Base-by-base conservation (phyloP, 2,113 vertebrate species). In the Porphyrio hochstetteri region DNA sequence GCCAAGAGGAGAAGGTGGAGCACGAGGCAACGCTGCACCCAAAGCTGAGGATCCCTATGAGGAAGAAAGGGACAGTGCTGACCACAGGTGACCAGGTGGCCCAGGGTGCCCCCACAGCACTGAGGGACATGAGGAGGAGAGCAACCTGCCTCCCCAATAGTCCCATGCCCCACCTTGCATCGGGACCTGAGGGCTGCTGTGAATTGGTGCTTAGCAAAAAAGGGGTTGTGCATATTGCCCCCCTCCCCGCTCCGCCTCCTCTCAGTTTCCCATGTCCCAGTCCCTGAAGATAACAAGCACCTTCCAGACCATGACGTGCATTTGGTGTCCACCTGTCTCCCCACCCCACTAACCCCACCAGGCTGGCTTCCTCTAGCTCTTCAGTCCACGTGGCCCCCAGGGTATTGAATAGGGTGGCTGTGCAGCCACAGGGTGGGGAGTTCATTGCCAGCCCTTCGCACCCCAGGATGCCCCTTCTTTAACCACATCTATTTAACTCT, bases 1-100 rank as follows among this genome's bases (percentile, higher is more conserved):
- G 36, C 21, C 16, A 2, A n/a, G 10, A 55, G 21, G 25, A 74
- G 24, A 75, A 93, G 13, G 81, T 94, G 17, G 95, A 87, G 31
- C 82, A 94, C 5, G 42, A 76, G 33, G 70, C 89, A 72, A 63
- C 18, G 8, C 35, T 65, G 72, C 86, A 68, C 71, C 97, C 72
- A 82, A 97, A 92, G 36, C 95, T 98, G 82, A 92, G 86, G 46
- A 95, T 99, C 59, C 98, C 98, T 84, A 96, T 98, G 55, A 98
- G 97, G 91, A 92, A 92, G 38, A 93, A 97, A 27, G 98, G 98
- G 48, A 98, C 96, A 1, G 46, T 98, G 67, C 88, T 76, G 57
- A 97, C 98, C 29, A 78, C 98, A 86, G 98, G 98, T 98, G 55
- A 96, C 75, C 29, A 86, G 59, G 76, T 29, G 46, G 35, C 46